Evolutionary conservation across 2,888 invertebrate species (phyloP), one percentile per base, ranked within the genome.

Genomic region (Melitaea athalia): DNA sequence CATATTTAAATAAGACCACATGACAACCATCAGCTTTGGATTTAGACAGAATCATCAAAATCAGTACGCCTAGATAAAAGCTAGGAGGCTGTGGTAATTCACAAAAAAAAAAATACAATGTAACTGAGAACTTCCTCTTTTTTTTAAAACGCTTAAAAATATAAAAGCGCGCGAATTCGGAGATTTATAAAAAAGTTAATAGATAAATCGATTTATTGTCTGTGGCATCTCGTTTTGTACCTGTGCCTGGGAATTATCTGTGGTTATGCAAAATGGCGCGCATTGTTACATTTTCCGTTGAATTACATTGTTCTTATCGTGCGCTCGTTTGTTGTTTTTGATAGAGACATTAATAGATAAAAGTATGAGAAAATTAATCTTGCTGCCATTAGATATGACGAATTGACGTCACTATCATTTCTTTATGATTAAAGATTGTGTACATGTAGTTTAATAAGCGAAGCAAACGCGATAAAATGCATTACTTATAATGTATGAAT

Each of bases 311-410:
- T 69, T 62, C 63, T 71, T 52, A 31, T 57, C 5, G 38, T 50
- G 59, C 42, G 6, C 50, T 59, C 17, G 11, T 62, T 67, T 62
- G 55, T 62, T 12, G 67, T 67, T 67, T 62, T 61, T 61, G 53
- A 71, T 71, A 66, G 64, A 69, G 71, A 67, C 71, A 69, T 71
- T 64, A 67, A 43, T 49, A 43, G 57, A 64, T 17, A 42, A 10
- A 47, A 52, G 55, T 57, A 67, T 69, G 71, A 69, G 71, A 71
- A 71, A 68, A 71, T 70, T 60, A 57, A 70, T 67, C 24, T 59
- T 45, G 43, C 33, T n/a, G 10, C 31, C 5, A 52, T 52, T 52
- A 24, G 12, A 52, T 12, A 14, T 5, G 24, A 55, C 53, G 33
- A 12, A 33, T 31, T 33, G 14, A n/a, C 47, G 47, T 33, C n/a